Evolutionary conservation across 2,888 invertebrate genomes (phyloP).

Genomic region (Cryptus viduatorius): DNA sequence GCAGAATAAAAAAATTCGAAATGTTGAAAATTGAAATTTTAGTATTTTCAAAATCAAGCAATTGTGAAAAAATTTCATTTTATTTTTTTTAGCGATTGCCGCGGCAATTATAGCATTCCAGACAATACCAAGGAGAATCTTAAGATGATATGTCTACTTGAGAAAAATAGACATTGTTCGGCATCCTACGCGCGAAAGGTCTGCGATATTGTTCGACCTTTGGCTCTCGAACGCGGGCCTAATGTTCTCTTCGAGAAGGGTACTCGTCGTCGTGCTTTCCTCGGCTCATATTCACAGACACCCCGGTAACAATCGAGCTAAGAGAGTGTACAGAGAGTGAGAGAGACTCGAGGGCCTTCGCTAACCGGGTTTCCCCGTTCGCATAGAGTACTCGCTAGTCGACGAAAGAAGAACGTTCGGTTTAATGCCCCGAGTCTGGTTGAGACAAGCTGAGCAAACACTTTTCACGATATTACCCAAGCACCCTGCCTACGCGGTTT

Average conservation of each 20-base stretch:
- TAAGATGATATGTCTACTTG: slow-evolving; percentile 55
- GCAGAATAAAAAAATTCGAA: neutral
- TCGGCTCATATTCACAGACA: slow-evolving; percentile 55
- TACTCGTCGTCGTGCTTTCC: slow-evolving; percentile 59
- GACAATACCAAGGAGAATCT: neutral
- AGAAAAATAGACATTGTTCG: slow-evolving; percentile 56
- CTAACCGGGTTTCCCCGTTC: slow-evolving; percentile 68
- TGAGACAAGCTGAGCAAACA: slow-evolving; percentile 84
- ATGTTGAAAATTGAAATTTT: neutral
- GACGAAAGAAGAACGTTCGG: slow-evolving; percentile 76
- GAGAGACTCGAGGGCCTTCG: slow-evolving; percentile 31
- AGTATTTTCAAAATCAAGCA: neutral
- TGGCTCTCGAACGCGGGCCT: neutral
- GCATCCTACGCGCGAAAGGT: neutral
- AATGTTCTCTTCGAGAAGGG: slow-evolving; percentile 10
- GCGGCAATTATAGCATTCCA: too few relatives aligned
- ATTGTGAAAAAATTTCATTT: too few relatives aligned
- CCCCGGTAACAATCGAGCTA: slow-evolving; percentile 67
- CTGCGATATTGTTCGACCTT: slow-evolving; percentile 1
- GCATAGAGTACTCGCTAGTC: slow-evolving; percentile 33
- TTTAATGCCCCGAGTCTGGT: slow-evolving; percentile 79
- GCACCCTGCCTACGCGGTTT: slow-evolving; percentile 70
- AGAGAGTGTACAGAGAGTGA: slow-evolving; percentile 54
- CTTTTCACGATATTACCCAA: slow-evolving; percentile 83
- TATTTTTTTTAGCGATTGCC: too few relatives aligned